Evolutionary conservation across 2,113 vertebrate genomes (phyloP).

Genomic region (Aleadryas rufinucha): DNA sequence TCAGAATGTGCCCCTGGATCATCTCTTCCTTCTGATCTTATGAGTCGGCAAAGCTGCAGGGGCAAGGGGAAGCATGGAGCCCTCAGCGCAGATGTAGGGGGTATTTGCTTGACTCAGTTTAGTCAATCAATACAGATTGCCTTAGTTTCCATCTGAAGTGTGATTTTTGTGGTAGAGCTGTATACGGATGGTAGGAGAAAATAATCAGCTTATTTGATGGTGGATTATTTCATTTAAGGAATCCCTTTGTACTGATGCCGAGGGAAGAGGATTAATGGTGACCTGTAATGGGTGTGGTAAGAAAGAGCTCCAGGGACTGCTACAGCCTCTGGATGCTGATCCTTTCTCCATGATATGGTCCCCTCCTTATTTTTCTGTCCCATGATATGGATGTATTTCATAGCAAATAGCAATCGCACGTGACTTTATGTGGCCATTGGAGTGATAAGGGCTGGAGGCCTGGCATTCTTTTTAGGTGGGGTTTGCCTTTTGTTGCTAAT

Average conservation of each 20-base stretch:
- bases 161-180: not conserved
- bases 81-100: fast-evolving
- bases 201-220: not conserved
- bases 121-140: not conserved
- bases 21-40: not conserved
- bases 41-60: not conserved
- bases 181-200: not conserved
- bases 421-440: not conserved
- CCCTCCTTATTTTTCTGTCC: not conserved
- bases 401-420: not conserved
- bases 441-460: not conserved
- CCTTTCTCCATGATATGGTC: not conserved
- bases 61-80: not conserved
- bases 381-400: not conserved
- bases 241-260: constrained; percentile 43
- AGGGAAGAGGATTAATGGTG: constrained; percentile 36
- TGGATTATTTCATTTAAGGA: constrained; percentile 44
- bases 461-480: not conserved
- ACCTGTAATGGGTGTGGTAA: not conserved
- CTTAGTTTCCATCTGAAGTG: not conserved
- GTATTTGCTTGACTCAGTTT: not conserved
- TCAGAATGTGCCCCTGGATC: not conserved
- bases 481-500: not conserved
- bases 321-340: constrained; percentile 16
- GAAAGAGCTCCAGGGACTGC: constrained; percentile 5